These are phyloP conservation scores for Calliphora vomitoria DNA, from an alignment of 2,888 invertebrate species.

Conservation along the genomic window DNA sequence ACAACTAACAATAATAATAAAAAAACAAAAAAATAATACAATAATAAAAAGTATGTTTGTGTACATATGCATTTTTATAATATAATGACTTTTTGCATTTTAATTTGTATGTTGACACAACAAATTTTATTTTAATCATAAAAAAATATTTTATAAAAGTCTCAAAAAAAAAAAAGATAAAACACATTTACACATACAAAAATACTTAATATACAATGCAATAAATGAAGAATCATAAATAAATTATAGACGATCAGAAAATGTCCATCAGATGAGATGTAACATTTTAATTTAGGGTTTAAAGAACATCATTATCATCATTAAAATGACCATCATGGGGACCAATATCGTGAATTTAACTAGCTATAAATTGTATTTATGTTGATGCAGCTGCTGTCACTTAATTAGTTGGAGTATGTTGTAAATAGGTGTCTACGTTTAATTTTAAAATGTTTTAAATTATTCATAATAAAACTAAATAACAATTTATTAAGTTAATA, in stretches of 20 bases:
- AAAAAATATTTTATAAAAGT: constrained; percentile 32
- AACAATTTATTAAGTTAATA: too few relatives aligned
- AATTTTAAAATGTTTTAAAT: too few relatives aligned
- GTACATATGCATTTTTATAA: constrained; percentile 1
- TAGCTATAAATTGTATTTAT: constrained; percentile 3
- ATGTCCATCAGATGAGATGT: constrained; percentile 44
- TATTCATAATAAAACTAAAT: too few relatives aligned
- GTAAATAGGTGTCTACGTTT: too few relatives aligned
- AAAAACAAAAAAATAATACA: too few relatives aligned
- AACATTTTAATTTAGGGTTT: constrained; percentile 28
- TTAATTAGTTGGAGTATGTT: not conserved
- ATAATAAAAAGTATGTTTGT: not conserved
- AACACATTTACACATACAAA: not conserved
- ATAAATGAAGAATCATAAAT: constrained; percentile 43
- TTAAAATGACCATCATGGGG: not conserved
- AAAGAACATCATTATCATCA: constrained; percentile 7
- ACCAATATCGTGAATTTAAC: constrained; percentile 1
- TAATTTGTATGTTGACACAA: constrained; percentile 69
- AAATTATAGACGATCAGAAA: constrained; percentile 44
- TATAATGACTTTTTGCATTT: constrained; percentile 63
- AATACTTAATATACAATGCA: constrained; percentile 31
- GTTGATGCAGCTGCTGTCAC: constrained; percentile 25
- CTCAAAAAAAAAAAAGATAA: not conserved
- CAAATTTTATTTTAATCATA: constrained; percentile 60
- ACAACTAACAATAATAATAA: not conserved